Evolutionary conservation across 1,140 invertebrate genomes (phyloP), one percentile per base, ranked within the genome.

Genomic region (Psilanteris sp.): DNA sequence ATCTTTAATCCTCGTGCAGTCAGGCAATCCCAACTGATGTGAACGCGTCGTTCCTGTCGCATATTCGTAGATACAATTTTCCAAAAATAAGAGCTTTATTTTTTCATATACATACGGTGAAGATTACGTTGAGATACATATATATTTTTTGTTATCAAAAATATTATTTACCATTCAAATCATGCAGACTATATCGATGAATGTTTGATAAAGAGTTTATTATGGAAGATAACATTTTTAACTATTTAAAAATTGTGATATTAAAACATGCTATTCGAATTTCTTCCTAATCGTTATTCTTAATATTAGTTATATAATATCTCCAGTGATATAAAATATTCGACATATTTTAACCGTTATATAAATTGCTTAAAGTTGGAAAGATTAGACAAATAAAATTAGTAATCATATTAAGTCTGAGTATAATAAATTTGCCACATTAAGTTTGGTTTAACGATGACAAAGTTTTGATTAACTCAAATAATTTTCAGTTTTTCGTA

Each of bases 1-100:
- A 87, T 85, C 83, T 84, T 85, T 86, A 86, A 86, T 85, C 84
- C 82, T 72, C 66, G 59, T 78, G 74, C 76, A 54, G 76, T 61
- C 67, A 61, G 68, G 74, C 64, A 64, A 46, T 68, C 59, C 50
- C 62, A 14, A 64, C 68, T 68, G 62, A 75, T 75, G 50, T 55
- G 52, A 66, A 73, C 64, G 72, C 73, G 52, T 67, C 62, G 48
- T 62, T 78, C 37, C 57, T 46, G 48, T 73, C 62, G 64, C 61
- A 80, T 75, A 62, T 78, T 78, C 54, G 31, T 62, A 64, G 64
- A 77, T 61, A 77, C 46, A 76, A 67, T 77, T 77, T 77, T 29
- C 46, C 29, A 61, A 64, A 70, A 77, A 77, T 57, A 73, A 73
- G 59, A 73, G 57, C 59, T 73, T 73, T 71, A 62, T 64, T 73